A percentile compares a stretch with the other conserved stretches of the same genome.
These are phyloP conservation scores for Muscicapa striata DNA, from an alignment of 2,797 vertebrate species.

Conservation along the genomic window DNA sequence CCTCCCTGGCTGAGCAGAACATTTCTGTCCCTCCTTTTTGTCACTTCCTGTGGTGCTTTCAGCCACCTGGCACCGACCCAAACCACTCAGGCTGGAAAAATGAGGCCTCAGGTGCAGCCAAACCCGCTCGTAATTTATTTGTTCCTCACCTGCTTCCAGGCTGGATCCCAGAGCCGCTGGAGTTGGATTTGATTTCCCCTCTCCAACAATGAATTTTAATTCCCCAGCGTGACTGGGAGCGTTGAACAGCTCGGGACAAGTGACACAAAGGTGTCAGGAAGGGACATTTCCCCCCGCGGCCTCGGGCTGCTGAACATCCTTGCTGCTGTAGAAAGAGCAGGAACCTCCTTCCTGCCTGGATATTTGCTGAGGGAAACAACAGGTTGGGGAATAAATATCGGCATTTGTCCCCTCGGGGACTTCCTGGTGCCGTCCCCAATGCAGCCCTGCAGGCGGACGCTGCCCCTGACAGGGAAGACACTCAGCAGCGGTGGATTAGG, in stretches of 20 bases:
- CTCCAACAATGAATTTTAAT: neutral
- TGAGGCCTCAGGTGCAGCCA: neutral
- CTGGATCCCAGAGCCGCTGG: neutral
- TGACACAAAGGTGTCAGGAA: neutral
- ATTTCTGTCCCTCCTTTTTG: neutral
- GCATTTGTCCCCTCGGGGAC: neutral
- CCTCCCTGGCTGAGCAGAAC: fast-evolving
- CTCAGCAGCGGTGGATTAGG: neutral
- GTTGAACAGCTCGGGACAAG: neutral
- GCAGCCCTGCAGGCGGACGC: neutral
- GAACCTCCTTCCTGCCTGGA: neutral
- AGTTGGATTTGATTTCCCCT: neutral
- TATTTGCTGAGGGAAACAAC: neutral
- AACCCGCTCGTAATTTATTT: neutral
- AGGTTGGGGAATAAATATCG: neutral
- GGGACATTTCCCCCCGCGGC: neutral
- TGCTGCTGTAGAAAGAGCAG: neutral
- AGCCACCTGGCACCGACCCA: fast-evolving
- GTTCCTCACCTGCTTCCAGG: neutral
- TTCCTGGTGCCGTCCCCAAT: fast-evolving
- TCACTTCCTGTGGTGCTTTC: neutral
- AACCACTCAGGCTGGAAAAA: neutral
- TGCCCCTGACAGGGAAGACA: neutral
- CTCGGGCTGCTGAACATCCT: neutral
- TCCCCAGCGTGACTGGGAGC: neutral